Conservation (phyloP, 2,113 vertebrate species). For the Periophthalmodon schlosseri region DNA sequence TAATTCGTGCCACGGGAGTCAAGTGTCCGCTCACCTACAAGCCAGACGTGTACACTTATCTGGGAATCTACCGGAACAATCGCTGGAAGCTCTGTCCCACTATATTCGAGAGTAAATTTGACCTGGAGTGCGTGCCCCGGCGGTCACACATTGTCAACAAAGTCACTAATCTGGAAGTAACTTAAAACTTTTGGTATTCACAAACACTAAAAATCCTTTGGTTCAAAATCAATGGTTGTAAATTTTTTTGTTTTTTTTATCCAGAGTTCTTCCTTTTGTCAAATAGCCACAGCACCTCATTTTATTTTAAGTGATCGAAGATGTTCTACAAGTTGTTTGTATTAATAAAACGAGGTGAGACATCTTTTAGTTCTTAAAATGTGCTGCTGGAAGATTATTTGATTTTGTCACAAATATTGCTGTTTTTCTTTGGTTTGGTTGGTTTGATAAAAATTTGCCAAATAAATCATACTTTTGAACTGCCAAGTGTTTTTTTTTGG, state of each 20-base stretch:
- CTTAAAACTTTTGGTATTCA: slow-evolving; percentile 51
- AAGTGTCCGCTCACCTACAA: slow-evolving; percentile 88
- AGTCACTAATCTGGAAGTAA: slow-evolving; percentile 83
- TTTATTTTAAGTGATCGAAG: slow-evolving; percentile 13
- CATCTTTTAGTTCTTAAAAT: slow-evolving; percentile 20
- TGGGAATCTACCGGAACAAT: slow-evolving; percentile 90
- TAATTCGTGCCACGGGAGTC: slow-evolving; percentile 83
- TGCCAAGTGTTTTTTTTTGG: slow-evolving; percentile 21
- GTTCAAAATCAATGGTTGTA: neutral
- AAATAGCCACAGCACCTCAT: slow-evolving; percentile 9
- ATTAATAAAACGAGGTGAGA: neutral
- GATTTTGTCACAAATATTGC: neutral
- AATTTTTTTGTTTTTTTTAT: slow-evolving; percentile 3
- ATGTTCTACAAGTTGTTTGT: slow-evolving; percentile 1
- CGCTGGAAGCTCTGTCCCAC: slow-evolving; percentile 90
- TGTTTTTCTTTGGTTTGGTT: slow-evolving; percentile 1
- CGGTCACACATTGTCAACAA: slow-evolving; percentile 85
- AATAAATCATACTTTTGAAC: slow-evolving; percentile 58
- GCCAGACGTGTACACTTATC: slow-evolving; percentile 87
- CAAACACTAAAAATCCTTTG: neutral
- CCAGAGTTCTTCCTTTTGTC: slow-evolving; percentile 28
- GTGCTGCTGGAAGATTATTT: neutral
- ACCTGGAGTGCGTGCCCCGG: slow-evolving; percentile 84
- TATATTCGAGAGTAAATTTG: slow-evolving; percentile 89
- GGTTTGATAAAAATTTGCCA: slow-evolving; percentile 39